Conservation (phyloP, 1,140 invertebrate species). For the Bombus superbus region DNA sequence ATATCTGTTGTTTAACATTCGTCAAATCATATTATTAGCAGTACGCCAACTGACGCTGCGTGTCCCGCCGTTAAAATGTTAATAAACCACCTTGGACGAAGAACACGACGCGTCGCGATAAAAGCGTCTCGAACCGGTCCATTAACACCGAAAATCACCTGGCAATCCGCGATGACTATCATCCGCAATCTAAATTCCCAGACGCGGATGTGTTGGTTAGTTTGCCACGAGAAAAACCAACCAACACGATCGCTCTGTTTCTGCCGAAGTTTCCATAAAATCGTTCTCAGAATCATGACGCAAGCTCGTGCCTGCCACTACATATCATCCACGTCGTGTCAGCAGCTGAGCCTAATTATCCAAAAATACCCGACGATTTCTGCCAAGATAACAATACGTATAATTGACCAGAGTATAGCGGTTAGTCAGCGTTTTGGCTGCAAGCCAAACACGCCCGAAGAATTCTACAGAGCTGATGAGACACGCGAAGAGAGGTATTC, state of each 20-base stretch:
- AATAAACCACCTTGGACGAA: neutral
- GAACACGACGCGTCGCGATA: neutral
- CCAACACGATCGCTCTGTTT: neutral
- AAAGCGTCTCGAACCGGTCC: conserved; percentile 1
- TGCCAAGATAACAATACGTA: conserved; percentile 55
- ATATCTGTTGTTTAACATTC: neutral
- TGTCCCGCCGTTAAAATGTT: neutral
- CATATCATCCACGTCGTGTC: conserved; percentile 23
- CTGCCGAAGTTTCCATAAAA: conserved; percentile 4
- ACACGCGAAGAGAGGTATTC: too few species aligned
- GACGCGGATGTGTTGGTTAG: neutral
- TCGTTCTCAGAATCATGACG: conserved; percentile 34
- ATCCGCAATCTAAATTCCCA: neutral
- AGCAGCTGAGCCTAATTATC: conserved; percentile 34
- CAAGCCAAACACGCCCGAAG: neutral
- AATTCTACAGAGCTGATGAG: neutral
- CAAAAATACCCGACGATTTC: conserved; percentile 44
- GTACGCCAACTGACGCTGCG: neutral
- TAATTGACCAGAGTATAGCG: conserved; percentile 35
- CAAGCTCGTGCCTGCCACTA: neutral
- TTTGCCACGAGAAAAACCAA: too few species aligned
- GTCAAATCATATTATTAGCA: too few species aligned
- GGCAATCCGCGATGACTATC: neutral
- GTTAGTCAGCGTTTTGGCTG: neutral
- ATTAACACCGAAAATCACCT: neutral